These are phyloP conservation scores for Tetropium fuscum DNA, from an alignment of 2,888 invertebrate species.

Conservation along the genomic window DNA sequence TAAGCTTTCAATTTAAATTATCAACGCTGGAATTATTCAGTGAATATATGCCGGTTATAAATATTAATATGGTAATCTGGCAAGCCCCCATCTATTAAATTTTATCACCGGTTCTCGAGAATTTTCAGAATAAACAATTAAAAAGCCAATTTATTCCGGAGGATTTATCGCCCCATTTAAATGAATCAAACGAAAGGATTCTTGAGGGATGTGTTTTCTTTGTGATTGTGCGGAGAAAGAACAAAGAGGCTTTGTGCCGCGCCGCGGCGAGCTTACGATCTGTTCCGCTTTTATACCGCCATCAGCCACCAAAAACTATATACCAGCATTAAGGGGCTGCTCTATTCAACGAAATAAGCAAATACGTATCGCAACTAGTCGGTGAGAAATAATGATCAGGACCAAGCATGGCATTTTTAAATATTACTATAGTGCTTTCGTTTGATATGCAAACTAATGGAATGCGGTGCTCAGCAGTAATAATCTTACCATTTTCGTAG, in stretches of 20 bases:
- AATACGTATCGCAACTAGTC: no score
- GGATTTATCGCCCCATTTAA: slow-evolving; percentile 32
- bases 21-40: no score
- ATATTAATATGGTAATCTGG: slow-evolving; percentile 21
- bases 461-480: background rate
- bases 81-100: slow-evolving; percentile 10
- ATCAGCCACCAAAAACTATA: slow-evolving; percentile 21
- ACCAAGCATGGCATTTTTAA: no score
- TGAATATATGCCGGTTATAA: no score
- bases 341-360: slow-evolving; percentile 8
- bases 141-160: slow-evolving; percentile 29
- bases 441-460: no score
- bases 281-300: slow-evolving; percentile 7
- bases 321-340: slow-evolving; percentile 8
- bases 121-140: slow-evolving; percentile 25
- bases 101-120: slow-evolving; percentile 7
- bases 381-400: no score
- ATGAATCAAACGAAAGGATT: slow-evolving; percentile 29
- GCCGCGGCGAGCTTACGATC: slow-evolving; percentile 16
- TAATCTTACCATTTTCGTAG: no score
- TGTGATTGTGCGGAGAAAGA: slow-evolving; percentile 15
- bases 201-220: slow-evolving; percentile 25
- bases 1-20: no score
- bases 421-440: no score
- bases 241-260: slow-evolving; percentile 19